A percentile compares a stretch with the other conserved stretches of the same genome.
phyloP scores from a whole-genome alignment of 2,113 vertebrate genomes.

The Aspiorhynchus laticeps region DNA sequence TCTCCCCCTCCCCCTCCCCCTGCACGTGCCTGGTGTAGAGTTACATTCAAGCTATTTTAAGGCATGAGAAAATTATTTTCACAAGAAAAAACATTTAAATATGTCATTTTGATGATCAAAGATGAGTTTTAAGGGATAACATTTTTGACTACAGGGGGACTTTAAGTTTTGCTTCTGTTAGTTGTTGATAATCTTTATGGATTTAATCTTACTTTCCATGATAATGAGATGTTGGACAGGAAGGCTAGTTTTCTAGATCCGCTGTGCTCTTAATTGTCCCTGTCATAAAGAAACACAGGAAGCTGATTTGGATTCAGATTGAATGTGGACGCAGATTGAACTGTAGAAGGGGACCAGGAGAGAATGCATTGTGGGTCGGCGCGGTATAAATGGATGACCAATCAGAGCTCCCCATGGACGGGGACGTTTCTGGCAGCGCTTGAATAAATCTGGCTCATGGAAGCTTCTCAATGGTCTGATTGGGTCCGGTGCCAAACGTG shows the following conservation, averaged over 20 bases:
- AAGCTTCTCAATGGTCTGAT: slow-evolving; percentile 51
- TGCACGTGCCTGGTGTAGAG: no score
- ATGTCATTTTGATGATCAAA: no score
- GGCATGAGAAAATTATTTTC: no score
- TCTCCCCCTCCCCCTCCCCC: no score
- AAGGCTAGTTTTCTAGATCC: neutral
- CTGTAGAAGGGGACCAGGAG: slow-evolving; percentile 20
- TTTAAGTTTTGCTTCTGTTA: neutral
- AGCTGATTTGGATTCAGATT: slow-evolving; percentile 23
- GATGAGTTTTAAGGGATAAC: no score
- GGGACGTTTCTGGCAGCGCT: slow-evolving; percentile 45
- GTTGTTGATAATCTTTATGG: neutral
- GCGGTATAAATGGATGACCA: slow-evolving; percentile 41
- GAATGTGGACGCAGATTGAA: slow-evolving; percentile 25
- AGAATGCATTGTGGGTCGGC: slow-evolving; percentile 32
- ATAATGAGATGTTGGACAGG: neutral
- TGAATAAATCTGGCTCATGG: slow-evolving; percentile 42
- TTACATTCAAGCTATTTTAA: no score
- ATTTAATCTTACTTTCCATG: neutral
- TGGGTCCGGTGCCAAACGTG: slow-evolving; percentile 49
- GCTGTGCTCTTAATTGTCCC: slow-evolving; percentile 15
- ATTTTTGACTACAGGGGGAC: no score
- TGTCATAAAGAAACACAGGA: slow-evolving; percentile 10
- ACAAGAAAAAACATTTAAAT: no score
- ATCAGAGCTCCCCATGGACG: slow-evolving; percentile 46